Conservation (phyloP, 2,797 vertebrate species). For the Thalassophryne amazonica region DNA sequence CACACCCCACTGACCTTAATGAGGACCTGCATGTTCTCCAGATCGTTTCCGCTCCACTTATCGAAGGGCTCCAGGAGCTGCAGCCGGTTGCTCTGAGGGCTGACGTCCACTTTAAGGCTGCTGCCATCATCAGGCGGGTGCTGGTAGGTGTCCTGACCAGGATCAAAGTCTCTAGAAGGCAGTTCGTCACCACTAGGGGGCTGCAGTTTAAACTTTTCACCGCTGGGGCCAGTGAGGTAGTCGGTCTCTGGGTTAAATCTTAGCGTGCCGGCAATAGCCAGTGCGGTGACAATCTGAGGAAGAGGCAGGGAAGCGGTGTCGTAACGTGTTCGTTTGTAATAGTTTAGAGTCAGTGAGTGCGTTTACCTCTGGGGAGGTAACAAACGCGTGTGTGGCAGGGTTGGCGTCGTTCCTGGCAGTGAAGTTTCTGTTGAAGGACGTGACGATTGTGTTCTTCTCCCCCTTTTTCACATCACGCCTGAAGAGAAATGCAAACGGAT, state of each 20-base stretch:
- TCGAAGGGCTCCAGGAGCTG: constrained; percentile 94
- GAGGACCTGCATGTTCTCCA: constrained; percentile 88
- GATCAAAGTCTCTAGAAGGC: constrained; percentile 88
- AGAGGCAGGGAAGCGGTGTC: background rate
- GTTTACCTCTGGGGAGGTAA: constrained; percentile 95
- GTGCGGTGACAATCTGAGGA: constrained; percentile 85
- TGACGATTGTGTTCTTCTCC: constrained; percentile 97
- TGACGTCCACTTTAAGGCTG: constrained; percentile 80
- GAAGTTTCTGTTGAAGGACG: constrained; percentile 95
- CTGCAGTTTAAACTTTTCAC: constrained; percentile 90
- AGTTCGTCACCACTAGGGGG: constrained; percentile 90
- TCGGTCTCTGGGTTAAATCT: constrained; percentile 94
- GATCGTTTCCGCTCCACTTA: constrained; percentile 85
- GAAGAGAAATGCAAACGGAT: no score
- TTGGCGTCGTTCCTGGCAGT: constrained; percentile 93
- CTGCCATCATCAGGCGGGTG: constrained; percentile 85
- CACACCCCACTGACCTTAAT: constrained; percentile 83
- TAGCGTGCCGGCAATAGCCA: constrained; percentile 90
- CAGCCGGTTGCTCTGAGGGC: constrained; percentile 88
- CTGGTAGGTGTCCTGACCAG: constrained; percentile 97
- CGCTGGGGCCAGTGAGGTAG: constrained; percentile 85
- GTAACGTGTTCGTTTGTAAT: background rate
- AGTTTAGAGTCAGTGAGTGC: background rate
- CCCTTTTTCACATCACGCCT: constrained; percentile 94
- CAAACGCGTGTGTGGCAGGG: constrained; percentile 93